These are phyloP conservation scores for Julus scandinavius DNA, from an alignment of 2,888 invertebrate species.

Conservation along the genomic window DNA sequence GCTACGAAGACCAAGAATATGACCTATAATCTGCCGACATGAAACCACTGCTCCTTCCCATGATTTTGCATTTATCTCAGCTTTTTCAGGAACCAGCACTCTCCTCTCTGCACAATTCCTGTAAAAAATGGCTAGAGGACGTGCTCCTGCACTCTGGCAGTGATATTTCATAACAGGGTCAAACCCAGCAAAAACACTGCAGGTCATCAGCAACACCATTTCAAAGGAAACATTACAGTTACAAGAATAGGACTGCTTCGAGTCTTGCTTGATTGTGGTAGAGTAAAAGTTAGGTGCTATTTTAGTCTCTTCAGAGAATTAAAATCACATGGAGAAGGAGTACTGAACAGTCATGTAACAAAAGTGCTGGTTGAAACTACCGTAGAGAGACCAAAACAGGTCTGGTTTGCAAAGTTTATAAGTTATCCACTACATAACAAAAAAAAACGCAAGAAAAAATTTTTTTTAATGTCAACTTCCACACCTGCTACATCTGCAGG, in stretches of 20 bases:
- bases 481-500: background rate
- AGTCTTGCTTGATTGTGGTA: conserved; percentile 24
- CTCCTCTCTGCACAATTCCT: background rate
- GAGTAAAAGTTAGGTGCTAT: conserved; percentile 3
- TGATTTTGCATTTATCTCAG: background rate
- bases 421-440: conserved; percentile 26
- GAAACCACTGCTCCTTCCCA: background rate
- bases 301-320: background rate
- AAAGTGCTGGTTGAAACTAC: conserved; percentile 16
- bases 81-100: background rate
- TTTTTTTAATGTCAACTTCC: background rate
- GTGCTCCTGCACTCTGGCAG: background rate
- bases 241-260: background rate
- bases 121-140: background rate
- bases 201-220: background rate
- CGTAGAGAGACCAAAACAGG: background rate
- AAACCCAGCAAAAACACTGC: background rate
- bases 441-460: background rate
- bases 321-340: conserved; percentile 15
- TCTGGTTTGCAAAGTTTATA: background rate
- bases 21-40: background rate
- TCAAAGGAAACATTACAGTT: background rate
- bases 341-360: conserved; percentile 20
- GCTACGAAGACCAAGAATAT: background rate
- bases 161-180: background rate